These are phyloP conservation scores for Beris chalybata DNA, from an alignment of 2,888 invertebrate genomes.

Conservation along the genomic window DNA sequence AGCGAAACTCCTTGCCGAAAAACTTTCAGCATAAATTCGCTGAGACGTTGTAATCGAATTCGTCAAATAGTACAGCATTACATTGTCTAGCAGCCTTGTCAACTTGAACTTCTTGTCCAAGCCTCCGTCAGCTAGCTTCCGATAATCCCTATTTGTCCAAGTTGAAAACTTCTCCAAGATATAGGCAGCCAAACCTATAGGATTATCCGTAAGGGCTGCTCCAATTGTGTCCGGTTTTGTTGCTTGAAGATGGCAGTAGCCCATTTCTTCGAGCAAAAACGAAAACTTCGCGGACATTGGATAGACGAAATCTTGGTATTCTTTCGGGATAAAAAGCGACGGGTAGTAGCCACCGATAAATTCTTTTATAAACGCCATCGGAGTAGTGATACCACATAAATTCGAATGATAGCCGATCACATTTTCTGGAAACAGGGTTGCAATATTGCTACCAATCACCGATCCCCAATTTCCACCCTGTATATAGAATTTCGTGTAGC, in stretches of 20 bases:
- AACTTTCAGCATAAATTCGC: slow-evolving; percentile 69
- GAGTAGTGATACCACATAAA: slow-evolving; percentile 57
- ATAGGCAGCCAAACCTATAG: slow-evolving; percentile 85
- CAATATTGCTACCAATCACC: slow-evolving; percentile 63
- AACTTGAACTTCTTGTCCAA: slow-evolving; percentile 60
- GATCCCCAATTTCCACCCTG: slow-evolving; percentile 88
- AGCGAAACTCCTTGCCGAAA: slow-evolving; percentile 44
- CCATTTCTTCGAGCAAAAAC: slow-evolving; percentile 57
- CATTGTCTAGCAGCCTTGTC: slow-evolving; percentile 65
- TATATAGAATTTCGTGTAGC: slow-evolving; percentile 64
- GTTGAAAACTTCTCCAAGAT: slow-evolving; percentile 84
- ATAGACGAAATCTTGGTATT: slow-evolving; percentile 58
- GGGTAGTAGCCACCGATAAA: slow-evolving; percentile 62
- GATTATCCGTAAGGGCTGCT: slow-evolving; percentile 55
- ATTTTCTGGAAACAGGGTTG: slow-evolving; percentile 65
- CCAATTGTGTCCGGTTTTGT: slow-evolving; percentile 90
- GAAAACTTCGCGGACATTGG: slow-evolving; percentile 51
- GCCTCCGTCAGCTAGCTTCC: slow-evolving; percentile 65
- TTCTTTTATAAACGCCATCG: slow-evolving; percentile 50
- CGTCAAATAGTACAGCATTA: slow-evolving; percentile 80
- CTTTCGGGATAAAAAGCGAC: slow-evolving; percentile 59
- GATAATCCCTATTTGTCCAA: slow-evolving; percentile 64
- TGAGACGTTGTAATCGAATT: slow-evolving; percentile 71
- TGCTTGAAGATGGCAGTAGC: slow-evolving; percentile 76
- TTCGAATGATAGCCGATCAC: slow-evolving; percentile 66